Percentiles rank a stretch among this genome's conserved stretches.
Conservation (phyloP, 1,140 invertebrate species). For the Limonius californicus region DNA sequence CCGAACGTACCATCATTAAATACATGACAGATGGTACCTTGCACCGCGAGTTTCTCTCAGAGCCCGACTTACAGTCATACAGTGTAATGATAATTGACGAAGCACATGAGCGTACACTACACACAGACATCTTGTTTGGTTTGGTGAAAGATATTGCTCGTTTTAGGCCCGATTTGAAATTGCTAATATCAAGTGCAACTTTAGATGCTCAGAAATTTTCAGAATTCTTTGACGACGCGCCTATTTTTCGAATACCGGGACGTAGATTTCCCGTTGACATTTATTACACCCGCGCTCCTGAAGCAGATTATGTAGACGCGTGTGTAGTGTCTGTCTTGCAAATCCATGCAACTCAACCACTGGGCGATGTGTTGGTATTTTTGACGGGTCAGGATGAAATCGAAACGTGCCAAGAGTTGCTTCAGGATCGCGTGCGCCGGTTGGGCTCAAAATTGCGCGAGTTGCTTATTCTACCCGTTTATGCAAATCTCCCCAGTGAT, state of each 20-base stretch:
- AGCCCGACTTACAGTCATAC: conserved; percentile 91
- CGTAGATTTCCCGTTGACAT: conserved; percentile 88
- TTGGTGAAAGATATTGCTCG: conserved; percentile 96
- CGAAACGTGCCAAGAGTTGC: conserved; percentile 90
- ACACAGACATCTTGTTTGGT: conserved; percentile 98
- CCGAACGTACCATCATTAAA: conserved; percentile 93
- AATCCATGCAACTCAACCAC: conserved; percentile 94
- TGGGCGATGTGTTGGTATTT: conserved; percentile 96
- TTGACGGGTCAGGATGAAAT: conserved; percentile 96
- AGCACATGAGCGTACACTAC: conserved; percentile 96
- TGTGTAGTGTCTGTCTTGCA: conserved; percentile 95
- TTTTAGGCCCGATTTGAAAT: conserved; percentile 91
- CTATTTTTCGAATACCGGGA: conserved; percentile 96
- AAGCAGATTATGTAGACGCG: conserved; percentile 97
- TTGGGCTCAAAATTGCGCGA: conserved; percentile 92
- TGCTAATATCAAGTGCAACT: conserved; percentile 97
- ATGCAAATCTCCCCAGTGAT: conserved; percentile 97
- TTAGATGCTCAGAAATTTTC: conserved; percentile 98
- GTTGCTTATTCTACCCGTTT: conserved; percentile 92
- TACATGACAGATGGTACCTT: conserved; percentile 99
- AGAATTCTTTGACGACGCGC: conserved; percentile 97
- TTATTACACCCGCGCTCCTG: conserved; percentile 98
- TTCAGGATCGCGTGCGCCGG: conserved; percentile 84
- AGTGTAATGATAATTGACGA: conserved; percentile 99
- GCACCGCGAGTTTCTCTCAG: conserved; percentile 94